Percentiles rank a stretch among this genome's conserved stretches.
phyloP scores from a whole-genome alignment of 2,113 vertebrate species.

The Pipa parva region DNA sequence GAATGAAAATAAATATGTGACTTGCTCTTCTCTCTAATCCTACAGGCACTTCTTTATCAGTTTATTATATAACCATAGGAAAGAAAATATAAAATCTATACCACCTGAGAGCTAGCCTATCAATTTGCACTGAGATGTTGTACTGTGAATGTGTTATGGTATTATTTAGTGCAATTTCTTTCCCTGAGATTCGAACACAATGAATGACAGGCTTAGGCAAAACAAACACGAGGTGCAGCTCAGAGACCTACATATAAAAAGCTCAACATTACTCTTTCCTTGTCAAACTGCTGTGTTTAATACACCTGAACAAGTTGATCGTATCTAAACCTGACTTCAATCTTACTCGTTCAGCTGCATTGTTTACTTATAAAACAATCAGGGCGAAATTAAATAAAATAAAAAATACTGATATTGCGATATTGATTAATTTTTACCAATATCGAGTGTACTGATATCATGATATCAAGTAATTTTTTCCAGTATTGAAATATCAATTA shows the following conservation, averaged over 20 bases:
- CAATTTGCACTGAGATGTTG: constrained; percentile 26
- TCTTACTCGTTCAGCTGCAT: too few relatives aligned
- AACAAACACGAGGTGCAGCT: neutral
- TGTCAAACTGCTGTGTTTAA: too few relatives aligned
- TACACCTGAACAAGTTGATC: too few relatives aligned
- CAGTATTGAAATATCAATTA: too few relatives aligned
- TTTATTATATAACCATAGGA: constrained; percentile 38
- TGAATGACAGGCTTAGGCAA: neutral
- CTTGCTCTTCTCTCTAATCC: constrained; percentile 29
- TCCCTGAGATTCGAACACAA: neutral
- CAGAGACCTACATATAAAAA: neutral
- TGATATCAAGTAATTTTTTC: too few relatives aligned
- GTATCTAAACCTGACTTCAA: too few relatives aligned
- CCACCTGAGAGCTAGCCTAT: constrained; percentile 24
- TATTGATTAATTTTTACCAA: too few relatives aligned
- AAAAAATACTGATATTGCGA: too few relatives aligned
- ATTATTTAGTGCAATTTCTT: neutral
- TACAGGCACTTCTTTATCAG: constrained; percentile 38
- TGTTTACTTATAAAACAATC: too few relatives aligned
- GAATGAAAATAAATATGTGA: constrained; percentile 35
- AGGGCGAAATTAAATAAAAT: too few relatives aligned
- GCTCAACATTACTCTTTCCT: neutral
- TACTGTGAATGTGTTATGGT: neutral
- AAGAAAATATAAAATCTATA: constrained; percentile 41
- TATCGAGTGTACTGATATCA: too few relatives aligned